These are phyloP conservation scores for Maniola jurtina DNA, from an alignment of 1,140 invertebrate species.

Conservation along the genomic window DNA sequence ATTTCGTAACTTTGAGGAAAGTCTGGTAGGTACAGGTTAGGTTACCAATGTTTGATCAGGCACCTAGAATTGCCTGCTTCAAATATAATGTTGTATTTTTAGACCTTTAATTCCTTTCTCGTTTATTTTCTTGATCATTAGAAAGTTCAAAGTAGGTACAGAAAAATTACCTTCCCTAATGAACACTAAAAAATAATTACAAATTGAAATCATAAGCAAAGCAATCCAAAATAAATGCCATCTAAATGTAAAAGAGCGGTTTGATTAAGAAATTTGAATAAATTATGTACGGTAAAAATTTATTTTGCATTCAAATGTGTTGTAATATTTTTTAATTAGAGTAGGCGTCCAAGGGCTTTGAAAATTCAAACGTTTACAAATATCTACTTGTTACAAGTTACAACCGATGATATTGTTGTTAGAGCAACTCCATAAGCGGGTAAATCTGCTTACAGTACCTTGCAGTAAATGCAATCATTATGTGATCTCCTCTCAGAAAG, in stretches of 20 bases:
- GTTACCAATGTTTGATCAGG: too few relatives aligned
- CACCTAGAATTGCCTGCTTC: too few relatives aligned
- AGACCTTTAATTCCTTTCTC: too few relatives aligned
- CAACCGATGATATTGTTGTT: background rate
- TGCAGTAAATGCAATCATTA: background rate
- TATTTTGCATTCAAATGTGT: conserved; percentile 11
- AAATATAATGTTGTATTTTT: too few relatives aligned
- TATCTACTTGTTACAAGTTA: background rate
- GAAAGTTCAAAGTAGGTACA: background rate
- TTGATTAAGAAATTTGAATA: conserved; percentile 23
- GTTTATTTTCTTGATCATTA: too few relatives aligned
- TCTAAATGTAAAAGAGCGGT: conserved; percentile 16
- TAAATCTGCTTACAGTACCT: background rate
- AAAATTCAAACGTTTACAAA: background rate
- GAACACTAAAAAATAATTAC: conserved; percentile 6
- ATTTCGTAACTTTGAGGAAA: too few relatives aligned
- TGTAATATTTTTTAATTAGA: background rate
- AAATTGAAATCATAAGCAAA: conserved; percentile 2
- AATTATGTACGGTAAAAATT: conserved; percentile 2
- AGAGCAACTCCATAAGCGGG: background rate
- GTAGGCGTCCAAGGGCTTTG: background rate
- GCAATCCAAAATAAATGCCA: conserved; percentile 8
- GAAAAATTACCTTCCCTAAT: background rate
- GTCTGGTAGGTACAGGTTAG: too few relatives aligned
- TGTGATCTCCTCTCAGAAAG: too few relatives aligned